phyloP scores from a whole-genome alignment of 64 coral and sea anemone species.

The Hydrozoanthus tunicans region DNA sequence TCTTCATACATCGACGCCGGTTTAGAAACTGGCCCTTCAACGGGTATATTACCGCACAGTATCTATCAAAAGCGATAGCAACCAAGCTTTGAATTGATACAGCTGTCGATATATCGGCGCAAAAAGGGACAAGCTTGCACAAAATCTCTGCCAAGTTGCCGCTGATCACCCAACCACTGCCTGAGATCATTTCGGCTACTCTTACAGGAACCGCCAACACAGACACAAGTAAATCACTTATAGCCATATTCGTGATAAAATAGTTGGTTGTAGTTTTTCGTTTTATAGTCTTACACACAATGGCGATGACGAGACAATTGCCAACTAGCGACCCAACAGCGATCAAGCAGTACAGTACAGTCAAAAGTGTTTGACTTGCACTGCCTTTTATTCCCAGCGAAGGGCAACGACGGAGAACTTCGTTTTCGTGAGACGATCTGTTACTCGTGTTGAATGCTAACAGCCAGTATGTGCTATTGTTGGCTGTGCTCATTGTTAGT shows the following conservation, averaged over 20 bases:
- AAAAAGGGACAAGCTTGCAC: slow-evolving; percentile 46
- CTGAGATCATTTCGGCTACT: slow-evolving; percentile 3
- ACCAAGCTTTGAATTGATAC: slow-evolving; percentile 49
- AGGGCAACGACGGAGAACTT: background rate
- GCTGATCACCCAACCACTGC: slow-evolving; percentile 1
- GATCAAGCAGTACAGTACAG: slow-evolving; percentile 3
- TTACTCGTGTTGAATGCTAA: slow-evolving; percentile 16
- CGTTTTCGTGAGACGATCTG: background rate
- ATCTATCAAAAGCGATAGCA: slow-evolving; percentile 33
- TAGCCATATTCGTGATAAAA: slow-evolving; percentile 39
- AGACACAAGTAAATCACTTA: slow-evolving; percentile 33
- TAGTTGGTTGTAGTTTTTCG: slow-evolving; percentile 31
- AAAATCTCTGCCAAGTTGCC: slow-evolving; percentile 8
- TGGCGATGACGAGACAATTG: slow-evolving; percentile 21
- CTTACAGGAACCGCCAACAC: slow-evolving; percentile 13
- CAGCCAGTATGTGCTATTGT: background rate
- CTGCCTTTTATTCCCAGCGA: background rate
- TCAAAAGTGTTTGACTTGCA: background rate
- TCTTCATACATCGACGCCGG: slow-evolving; percentile 15
- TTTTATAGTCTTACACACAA: slow-evolving; percentile 37
- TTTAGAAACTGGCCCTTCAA: slow-evolving; percentile 17
- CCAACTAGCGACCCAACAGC: slow-evolving; percentile 4
- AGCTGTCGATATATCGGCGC: slow-evolving; percentile 32
- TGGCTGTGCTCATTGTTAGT: background rate
- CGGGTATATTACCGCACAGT: slow-evolving; percentile 28